Percentiles rank a stretch among this genome's conserved stretches.
These are phyloP conservation scores for Liparis tanakae DNA, from an alignment of 2,797 vertebrate genomes.

Conservation along the genomic window DNA sequence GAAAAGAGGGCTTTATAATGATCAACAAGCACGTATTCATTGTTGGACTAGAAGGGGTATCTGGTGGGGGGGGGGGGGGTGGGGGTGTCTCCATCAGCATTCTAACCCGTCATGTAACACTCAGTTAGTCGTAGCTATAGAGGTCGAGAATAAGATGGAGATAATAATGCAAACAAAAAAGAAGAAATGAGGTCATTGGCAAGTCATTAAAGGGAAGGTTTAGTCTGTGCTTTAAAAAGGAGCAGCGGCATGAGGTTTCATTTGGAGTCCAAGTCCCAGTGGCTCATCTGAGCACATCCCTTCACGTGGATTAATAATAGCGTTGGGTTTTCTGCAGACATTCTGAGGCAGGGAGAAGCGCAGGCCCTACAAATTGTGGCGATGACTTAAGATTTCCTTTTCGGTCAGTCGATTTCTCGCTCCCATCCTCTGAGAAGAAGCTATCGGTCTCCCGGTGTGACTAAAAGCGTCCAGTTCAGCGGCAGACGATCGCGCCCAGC, in stretches of 20 bases:
- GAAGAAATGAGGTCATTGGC: constrained; percentile 18
- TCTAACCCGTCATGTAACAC: not conserved
- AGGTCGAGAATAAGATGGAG: not conserved
- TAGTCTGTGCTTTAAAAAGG: constrained; percentile 24
- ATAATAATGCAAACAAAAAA: constrained; percentile 27
- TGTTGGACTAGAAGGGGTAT: not conserved
- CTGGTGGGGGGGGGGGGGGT: too few species aligned
- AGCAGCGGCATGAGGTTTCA: constrained; percentile 18
- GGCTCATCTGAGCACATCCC: constrained; percentile 16
- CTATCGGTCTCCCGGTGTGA: constrained; percentile 30
- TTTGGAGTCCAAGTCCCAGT: constrained; percentile 22
- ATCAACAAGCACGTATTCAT: not conserved
- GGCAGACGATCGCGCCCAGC: constrained; percentile 2
- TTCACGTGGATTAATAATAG: constrained; percentile 13
- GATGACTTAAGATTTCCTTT: constrained; percentile 1
- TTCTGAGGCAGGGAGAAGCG: not conserved
- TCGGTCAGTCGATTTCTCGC: constrained; percentile 11
- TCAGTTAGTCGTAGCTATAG: not conserved
- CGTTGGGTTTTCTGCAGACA: not conserved
- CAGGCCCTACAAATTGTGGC: not conserved
- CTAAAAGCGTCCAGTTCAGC: constrained; percentile 31
- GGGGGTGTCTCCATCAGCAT: not conserved
- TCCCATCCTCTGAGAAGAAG: constrained; percentile 25
- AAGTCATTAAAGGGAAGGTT: constrained; percentile 22
- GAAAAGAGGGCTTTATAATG: not conserved